phyloP scores from a whole-genome alignment of 2,113 vertebrate species.

The Vulpes vulpes region DNA sequence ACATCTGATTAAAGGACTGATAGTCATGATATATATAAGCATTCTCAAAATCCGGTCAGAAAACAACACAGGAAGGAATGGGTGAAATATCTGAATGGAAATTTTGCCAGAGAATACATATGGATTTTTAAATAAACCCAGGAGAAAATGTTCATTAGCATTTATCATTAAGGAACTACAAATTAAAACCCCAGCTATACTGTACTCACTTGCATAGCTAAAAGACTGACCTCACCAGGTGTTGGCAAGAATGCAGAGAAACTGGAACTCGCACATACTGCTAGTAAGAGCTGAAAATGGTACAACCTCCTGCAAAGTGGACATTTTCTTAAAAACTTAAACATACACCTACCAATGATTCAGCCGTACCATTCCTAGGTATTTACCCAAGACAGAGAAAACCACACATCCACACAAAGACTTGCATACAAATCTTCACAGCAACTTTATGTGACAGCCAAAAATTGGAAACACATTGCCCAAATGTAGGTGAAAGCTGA shows the following conservation, averaged over 20 bases:
- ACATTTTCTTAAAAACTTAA: slow-evolving; percentile 3
- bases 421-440: neutral
- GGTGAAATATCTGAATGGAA: neutral
- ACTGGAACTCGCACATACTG: neutral
- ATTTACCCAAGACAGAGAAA: neutral
- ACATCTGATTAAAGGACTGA: neutral
- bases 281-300: neutral
- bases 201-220: neutral
- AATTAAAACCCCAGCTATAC: neutral
- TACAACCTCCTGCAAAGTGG: neutral
- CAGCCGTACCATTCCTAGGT: neutral
- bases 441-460: neutral
- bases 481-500: neutral
- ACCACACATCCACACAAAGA: neutral
- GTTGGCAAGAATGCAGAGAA: neutral
- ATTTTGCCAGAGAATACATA: neutral
- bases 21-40: neutral
- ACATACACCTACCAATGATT: neutral
- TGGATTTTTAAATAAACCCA: neutral
- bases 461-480: neutral
- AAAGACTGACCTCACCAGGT: neutral
- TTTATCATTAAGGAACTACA: neutral
- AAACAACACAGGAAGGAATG: neutral
- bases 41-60: neutral
- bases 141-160: neutral